phyloP scores from a whole-genome alignment of 2,888 invertebrate species.

The Limnephilus rhombicus region DNA sequence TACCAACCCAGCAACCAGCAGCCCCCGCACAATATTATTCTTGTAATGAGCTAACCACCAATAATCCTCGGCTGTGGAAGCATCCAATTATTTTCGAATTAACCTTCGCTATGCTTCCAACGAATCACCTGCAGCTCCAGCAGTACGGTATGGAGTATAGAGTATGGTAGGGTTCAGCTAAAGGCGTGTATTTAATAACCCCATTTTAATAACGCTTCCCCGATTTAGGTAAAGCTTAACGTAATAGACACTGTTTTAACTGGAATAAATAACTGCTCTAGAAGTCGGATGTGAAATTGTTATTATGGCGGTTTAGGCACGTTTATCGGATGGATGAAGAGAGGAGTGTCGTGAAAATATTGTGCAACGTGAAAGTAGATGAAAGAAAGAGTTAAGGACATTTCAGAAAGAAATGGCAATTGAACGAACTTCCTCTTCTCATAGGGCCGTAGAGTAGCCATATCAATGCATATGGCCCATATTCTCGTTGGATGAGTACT shows the following conservation, averaged over 20 bases:
- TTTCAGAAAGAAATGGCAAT: too few relatives aligned
- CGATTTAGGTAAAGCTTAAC: slow-evolving; percentile 14
- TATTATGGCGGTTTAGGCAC: background rate
- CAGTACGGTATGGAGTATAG: background rate
- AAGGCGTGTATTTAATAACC: slow-evolving; percentile 31
- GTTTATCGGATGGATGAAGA: background rate
- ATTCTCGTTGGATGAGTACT: too few relatives aligned
- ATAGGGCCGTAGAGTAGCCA: too few relatives aligned
- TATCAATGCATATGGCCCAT: too few relatives aligned
- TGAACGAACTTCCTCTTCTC: background rate
- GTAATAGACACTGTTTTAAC: background rate
- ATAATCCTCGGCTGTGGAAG: slow-evolving; percentile 7
- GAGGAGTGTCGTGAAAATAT: background rate
- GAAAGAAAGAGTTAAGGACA: too few relatives aligned
- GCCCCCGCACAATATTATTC: background rate
- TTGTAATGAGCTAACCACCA: slow-evolving; percentile 43
- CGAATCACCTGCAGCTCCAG: slow-evolving; percentile 5
- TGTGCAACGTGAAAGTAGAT: background rate
- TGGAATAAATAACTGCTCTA: background rate
- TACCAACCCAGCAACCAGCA: background rate
- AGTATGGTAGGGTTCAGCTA: background rate
- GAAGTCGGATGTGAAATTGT: background rate
- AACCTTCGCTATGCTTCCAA: slow-evolving; percentile 30
- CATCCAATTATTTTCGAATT: slow-evolving; percentile 49
- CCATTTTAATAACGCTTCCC: slow-evolving; percentile 25